phyloP scores from a whole-genome alignment of 2,113 vertebrate genomes.

The Sceloporus undulatus region DNA sequence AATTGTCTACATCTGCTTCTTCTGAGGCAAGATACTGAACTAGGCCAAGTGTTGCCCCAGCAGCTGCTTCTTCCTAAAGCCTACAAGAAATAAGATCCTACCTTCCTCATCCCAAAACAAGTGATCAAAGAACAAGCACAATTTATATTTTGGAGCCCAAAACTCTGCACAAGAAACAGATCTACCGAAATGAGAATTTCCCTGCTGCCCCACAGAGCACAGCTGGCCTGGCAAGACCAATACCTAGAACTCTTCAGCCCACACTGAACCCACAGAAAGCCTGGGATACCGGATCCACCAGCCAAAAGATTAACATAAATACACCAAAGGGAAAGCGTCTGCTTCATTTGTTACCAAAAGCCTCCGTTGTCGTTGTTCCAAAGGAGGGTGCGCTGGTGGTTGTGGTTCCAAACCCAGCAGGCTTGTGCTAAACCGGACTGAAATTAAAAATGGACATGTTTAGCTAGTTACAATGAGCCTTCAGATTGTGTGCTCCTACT shows the following conservation, averaged over 20 bases:
- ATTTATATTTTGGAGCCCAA: not conserved
- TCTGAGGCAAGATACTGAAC: no score
- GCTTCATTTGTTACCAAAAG: constrained; percentile 90
- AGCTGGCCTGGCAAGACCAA: constrained; percentile 49
- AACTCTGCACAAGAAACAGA: not conserved
- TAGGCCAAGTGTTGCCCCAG: no score
- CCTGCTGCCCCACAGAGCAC: not conserved
- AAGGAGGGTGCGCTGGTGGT: constrained; percentile 94
- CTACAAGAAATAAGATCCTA: no score
- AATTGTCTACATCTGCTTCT: no score
- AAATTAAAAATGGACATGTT: constrained; percentile 25
- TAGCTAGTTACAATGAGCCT: no score
- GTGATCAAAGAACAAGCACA: no score
- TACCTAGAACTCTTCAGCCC: constrained; percentile 21
- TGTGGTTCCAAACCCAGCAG: constrained; percentile 90
- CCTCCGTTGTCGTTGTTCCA: constrained; percentile 86
- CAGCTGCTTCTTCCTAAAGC: no score
- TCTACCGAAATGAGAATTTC: not conserved
- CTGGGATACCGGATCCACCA: constrained; percentile 2
- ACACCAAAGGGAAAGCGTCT: constrained; percentile 83
- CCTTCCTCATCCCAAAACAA: no score
- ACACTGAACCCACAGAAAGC: not conserved
- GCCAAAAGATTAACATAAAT: constrained; percentile 55
- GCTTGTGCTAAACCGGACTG: constrained; percentile 94
- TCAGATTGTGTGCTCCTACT: no score